Evolutionary conservation across 2,797 vertebrate species (phyloP).

Genomic region (Epinephelus coioides): DNA sequence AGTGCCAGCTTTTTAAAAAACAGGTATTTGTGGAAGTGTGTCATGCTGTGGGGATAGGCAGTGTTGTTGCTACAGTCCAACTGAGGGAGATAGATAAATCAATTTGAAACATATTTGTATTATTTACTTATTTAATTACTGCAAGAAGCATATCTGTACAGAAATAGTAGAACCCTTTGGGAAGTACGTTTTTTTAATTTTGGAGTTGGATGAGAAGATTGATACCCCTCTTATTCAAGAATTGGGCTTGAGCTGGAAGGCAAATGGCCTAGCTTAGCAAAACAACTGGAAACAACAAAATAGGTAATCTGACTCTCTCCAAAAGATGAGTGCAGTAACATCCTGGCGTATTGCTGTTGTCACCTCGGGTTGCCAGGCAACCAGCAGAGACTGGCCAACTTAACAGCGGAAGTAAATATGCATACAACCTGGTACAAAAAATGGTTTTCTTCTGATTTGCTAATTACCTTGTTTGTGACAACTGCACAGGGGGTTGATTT

Average conservation of each 20-base stretch:
- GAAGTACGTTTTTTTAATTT: neutral
- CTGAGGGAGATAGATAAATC: neutral
- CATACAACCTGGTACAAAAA: no score
- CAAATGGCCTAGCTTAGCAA: neutral
- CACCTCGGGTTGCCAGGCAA: no score
- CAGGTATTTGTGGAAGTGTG: conserved; percentile 77
- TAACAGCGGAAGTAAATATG: no score
- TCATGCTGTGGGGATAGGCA: neutral
- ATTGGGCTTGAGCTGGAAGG: neutral
- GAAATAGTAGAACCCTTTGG: neutral
- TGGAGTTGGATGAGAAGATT: neutral
- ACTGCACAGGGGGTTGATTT: no score
- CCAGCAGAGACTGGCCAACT: no score
- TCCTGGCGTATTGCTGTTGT: no score
- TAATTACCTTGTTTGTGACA: no score
- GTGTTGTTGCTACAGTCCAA: neutral
- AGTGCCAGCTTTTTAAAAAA: conserved; percentile 90
- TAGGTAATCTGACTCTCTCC: no score
- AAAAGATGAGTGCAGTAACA: no score
- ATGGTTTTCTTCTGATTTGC: no score
- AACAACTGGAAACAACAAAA: neutral
- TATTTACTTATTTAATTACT: neutral
- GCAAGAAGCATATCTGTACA: neutral
- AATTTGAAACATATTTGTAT: neutral
- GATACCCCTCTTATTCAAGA: neutral